Base-by-base conservation (phyloP, 2,113 vertebrate genomes). In the Alosa alosa region DNA sequence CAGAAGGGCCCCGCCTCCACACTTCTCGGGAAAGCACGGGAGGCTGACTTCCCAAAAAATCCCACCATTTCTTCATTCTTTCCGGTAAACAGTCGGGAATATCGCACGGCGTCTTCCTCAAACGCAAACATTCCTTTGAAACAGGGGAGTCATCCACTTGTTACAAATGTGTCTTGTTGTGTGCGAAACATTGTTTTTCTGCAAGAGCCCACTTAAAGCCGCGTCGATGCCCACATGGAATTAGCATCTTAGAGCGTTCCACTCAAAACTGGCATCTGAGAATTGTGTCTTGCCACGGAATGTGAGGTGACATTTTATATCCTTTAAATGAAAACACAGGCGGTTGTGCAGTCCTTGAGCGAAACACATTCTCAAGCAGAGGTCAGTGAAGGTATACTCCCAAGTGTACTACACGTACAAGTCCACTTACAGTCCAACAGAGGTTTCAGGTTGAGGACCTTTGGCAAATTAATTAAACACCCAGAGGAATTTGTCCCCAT, bases 1-100 rank as follows among this genome's bases (percentile, higher is more conserved):
- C 93, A 91, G 84, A 86, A 75, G 90, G 90, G 95, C 94, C 94
- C 94, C 94, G 94, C 94, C 95, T 93, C 94, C 91, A 83, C 45
- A 93, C 87, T 92, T 90, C 87, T 89, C 88, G n/a, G 90, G 84
- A 89, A 89, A 89, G 89, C 91, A 91, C 91, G 18, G 46, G 81
- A 90, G 88, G 86, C 88, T 89, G 88, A 93, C 89, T 93, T 90
- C 86, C 89, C 90, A 89, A 92, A 89, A 92, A 90, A 93, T 93
- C 91, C 92, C 89, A 87, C 84, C 83, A 91, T 92, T 84, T 89
- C 90, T 89, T 83, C 83, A 84, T 86, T 90, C 86, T 87, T 83
- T 83, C 82, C 85, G 84, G 89, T 89, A 86, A 72, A 72, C 82
- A 86, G 89, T 82, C 86, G 25, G 84, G 85, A 64, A 84, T 83